Percentiles rank a stretch among this genome's conserved stretches.
Conservation (phyloP, 1,140 invertebrate genomes). For the Notospermus geniculatus region DNA sequence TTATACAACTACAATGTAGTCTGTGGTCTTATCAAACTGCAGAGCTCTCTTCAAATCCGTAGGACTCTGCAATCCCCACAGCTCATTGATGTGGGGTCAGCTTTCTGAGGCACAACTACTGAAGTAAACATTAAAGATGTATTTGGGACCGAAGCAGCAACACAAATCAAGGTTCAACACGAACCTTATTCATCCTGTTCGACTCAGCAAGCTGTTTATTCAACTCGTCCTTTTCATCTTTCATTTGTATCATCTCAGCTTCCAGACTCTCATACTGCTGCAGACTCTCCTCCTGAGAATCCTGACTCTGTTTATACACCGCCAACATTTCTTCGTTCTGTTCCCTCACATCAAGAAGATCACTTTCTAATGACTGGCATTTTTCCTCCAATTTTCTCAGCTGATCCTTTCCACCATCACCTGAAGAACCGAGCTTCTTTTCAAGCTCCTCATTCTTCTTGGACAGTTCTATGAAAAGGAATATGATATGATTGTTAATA, state of each 20-base stretch:
- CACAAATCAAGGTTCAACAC: neutral
- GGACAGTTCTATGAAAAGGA: neutral
- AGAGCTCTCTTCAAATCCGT: no score
- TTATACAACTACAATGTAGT: no score
- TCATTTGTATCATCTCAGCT: neutral
- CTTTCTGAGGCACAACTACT: no score
- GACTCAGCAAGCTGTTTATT: neutral
- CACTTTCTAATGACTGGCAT: slow-evolving; percentile 26
- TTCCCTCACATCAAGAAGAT: slow-evolving; percentile 9
- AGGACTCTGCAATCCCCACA: no score
- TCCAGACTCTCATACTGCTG: slow-evolving; percentile 8
- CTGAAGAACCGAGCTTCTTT: neutral
- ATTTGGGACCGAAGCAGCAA: neutral
- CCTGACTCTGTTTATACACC: slow-evolving; percentile 36
- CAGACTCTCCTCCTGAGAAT: slow-evolving; percentile 33
- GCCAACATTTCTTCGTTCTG: slow-evolving; percentile 36
- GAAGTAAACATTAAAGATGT: neutral
- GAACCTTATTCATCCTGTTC: slow-evolving; percentile 5
- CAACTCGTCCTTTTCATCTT: slow-evolving; percentile 15
- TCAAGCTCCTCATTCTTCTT: neutral
- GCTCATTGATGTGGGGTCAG: no score
- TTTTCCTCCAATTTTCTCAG: neutral
- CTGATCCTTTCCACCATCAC: slow-evolving; percentile 9
- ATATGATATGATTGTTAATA: neutral
- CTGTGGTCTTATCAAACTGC: no score